Percentiles rank a stretch among this genome's conserved stretches.
These are phyloP conservation scores for Pogonomyrmex californicus DNA, from an alignment of 1,140 invertebrate species.

Conservation along the genomic window DNA sequence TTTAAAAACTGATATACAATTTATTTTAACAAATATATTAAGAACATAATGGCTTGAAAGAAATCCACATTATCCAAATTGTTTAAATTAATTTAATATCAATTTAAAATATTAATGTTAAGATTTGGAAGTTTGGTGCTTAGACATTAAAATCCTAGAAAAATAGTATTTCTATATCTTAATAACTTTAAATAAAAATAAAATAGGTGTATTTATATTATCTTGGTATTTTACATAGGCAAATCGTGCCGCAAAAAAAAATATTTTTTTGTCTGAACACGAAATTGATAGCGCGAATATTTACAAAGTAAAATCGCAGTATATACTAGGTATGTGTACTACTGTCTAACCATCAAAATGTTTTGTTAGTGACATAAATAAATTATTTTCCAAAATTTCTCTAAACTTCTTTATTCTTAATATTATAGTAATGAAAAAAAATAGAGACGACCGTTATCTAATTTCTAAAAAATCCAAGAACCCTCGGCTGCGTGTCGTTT, in stretches of 20 bases:
- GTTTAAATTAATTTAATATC: not conserved
- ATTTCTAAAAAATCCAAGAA: too few relatives aligned
- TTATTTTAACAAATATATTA: slow-evolving; percentile 2
- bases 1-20: not conserved
- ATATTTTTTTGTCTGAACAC: slow-evolving; percentile 17
- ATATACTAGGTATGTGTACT: not conserved
- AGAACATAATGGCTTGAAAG: not conserved
- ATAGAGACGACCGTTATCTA: too few relatives aligned
- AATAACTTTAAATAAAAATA: slow-evolving; percentile 2
- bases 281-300: slow-evolving; percentile 43
- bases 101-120: not conserved
- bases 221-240: not conserved
- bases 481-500: too few relatives aligned
- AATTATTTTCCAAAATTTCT: not conserved
- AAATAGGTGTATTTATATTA: not conserved
- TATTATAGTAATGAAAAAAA: not conserved
- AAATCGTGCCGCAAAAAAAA: slow-evolving; percentile 31
- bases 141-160: not conserved
- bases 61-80: not conserved
- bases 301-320: slow-evolving; percentile 41
- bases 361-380: slow-evolving; percentile 29
- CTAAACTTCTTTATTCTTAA: slow-evolving; percentile 5
- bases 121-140: not conserved
- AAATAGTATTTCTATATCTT: not conserved
- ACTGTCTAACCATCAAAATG: not conserved